Percentiles rank a stretch among this genome's conserved stretches.
Conservation (phyloP, 2,113 vertebrate species). For the Passer domesticus region DNA sequence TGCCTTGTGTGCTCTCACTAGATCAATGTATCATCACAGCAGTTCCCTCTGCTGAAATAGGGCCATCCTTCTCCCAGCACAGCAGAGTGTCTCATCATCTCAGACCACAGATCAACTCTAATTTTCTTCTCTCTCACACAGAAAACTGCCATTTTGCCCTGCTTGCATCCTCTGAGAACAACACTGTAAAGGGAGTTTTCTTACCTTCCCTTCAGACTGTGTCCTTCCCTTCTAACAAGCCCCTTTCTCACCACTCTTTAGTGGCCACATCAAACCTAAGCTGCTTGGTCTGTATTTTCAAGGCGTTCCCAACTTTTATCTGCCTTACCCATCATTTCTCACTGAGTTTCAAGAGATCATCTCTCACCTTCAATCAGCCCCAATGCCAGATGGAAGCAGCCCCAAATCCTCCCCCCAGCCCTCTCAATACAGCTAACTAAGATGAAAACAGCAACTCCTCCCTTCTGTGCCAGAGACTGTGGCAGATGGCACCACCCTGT, state of each 20-base stretch:
- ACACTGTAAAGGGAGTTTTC: neutral
- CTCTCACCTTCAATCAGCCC: constrained; percentile 51
- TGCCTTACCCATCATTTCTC: neutral
- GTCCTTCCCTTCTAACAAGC: neutral
- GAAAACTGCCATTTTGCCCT: neutral
- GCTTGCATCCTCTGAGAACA: neutral
- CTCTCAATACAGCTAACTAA: constrained; percentile 40
- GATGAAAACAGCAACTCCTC: constrained; percentile 46
- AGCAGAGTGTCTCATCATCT: neutral
- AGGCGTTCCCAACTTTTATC: neutral
- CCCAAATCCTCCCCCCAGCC: constrained; percentile 2
- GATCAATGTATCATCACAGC: constrained; percentile 5
- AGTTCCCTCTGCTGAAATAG: constrained; percentile 7
- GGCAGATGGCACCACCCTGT: constrained; percentile 61
- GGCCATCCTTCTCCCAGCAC: neutral
- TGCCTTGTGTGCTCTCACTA: neutral
- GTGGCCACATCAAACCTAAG: neutral
- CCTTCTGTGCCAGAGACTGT: constrained; percentile 44
- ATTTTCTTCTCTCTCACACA: constrained; percentile 9
- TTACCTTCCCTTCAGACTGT: neutral
- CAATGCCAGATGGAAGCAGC: constrained; percentile 48
- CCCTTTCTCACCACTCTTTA: neutral
- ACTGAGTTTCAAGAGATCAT: constrained; percentile 36
- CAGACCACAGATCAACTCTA: neutral
- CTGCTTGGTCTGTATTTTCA: neutral